phyloP scores from a whole-genome alignment of 2,888 invertebrate species.

The Cacoxenus indagator region DNA sequence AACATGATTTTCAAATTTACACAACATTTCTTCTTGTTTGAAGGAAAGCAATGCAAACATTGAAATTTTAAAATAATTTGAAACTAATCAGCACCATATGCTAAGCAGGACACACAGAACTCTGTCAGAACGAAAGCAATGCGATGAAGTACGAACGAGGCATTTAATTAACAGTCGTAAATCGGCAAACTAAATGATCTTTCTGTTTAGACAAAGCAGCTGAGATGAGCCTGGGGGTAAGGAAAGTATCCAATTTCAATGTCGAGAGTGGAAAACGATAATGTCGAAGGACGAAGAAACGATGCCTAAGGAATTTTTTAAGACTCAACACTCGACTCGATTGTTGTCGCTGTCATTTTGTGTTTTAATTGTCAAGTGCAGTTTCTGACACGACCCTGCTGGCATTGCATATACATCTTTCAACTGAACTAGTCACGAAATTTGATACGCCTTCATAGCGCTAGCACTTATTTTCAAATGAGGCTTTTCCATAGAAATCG shows the following conservation, averaged over 20 bases:
- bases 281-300: not conserved
- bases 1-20: conserved; percentile 13
- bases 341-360: conserved; percentile 45
- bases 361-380: conserved; percentile 54
- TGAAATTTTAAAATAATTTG: conserved; percentile 19
- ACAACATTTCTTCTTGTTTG: not conserved
- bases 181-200: not conserved
- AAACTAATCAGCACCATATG: conserved; percentile 32
- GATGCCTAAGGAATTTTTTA: not conserved
- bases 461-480: conserved; percentile 37
- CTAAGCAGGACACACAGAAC: conserved; percentile 3
- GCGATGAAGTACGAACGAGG: not conserved
- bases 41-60: not conserved
- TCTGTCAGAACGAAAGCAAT: not conserved
- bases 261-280: not conserved
- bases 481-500: conserved; percentile 22
- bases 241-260: conserved; percentile 10
- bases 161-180: conserved; percentile 32
- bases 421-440: conserved; percentile 36
- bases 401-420: conserved; percentile 16
- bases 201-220: conserved; percentile 12
- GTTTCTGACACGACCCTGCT: conserved; percentile 43
- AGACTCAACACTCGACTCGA: conserved; percentile 14
- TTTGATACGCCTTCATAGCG: conserved; percentile 40
- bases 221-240: not conserved